phyloP scores from a whole-genome alignment of 2,797 vertebrate species.

The Trachops cirrhosus region DNA sequence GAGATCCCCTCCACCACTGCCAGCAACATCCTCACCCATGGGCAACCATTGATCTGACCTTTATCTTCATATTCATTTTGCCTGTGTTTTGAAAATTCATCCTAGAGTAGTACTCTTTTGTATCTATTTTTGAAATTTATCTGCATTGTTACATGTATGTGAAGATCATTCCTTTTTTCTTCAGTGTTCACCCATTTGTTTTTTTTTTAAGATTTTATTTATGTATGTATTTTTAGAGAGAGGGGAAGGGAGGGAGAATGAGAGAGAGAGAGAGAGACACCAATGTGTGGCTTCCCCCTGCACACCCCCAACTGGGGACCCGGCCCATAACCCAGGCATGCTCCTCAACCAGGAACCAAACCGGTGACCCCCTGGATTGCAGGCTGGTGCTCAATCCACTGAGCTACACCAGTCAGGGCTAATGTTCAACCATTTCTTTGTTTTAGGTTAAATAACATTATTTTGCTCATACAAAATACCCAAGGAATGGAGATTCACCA shows the following conservation, averaged over 20 bases:
- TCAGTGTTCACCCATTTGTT: too few species aligned
- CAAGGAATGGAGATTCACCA: neutral
- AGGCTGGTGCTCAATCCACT: too few species aligned
- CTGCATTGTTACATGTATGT: neutral
- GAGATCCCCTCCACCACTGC: neutral
- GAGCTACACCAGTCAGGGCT: neutral
- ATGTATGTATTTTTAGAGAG: too few species aligned
- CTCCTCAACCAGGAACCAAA: too few species aligned
- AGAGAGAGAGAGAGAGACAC: too few species aligned
- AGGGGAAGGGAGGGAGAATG: too few species aligned
- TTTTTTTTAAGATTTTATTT: too few species aligned
- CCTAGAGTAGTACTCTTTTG: neutral
- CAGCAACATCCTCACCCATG: neutral
- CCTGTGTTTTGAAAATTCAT: neutral
- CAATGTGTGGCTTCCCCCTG: too few species aligned
- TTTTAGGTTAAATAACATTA: slow-evolving; percentile 16
- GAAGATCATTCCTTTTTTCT: neutral
- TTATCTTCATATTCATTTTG: neutral
- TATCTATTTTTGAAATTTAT: neutral
- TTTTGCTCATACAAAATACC: neutral
- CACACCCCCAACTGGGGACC: too few species aligned
- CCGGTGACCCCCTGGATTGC: too few species aligned
- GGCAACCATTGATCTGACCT: neutral
- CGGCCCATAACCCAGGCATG: too few species aligned
- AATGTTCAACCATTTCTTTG: neutral